Percentiles rank a stretch among this genome's conserved stretches.
Evolutionary conservation across 2,113 vertebrate genomes (phyloP).

Genomic region (Alosa alosa): DNA sequence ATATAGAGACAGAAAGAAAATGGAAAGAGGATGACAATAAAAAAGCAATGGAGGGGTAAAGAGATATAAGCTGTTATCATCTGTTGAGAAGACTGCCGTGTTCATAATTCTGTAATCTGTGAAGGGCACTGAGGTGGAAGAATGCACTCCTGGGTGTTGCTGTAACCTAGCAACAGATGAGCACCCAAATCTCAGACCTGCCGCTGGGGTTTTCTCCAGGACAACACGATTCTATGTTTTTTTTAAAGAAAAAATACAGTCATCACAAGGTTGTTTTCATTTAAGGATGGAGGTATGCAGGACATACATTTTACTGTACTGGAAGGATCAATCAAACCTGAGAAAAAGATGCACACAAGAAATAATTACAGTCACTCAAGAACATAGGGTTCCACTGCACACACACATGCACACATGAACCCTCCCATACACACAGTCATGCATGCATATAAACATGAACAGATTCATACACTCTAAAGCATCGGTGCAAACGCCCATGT

Average conservation of each 20-base stretch:
- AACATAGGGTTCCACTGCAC: neutral
- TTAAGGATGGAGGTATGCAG: neutral
- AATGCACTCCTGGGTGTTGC: constrained; percentile 20
- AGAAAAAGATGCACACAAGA: neutral
- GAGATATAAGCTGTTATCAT: neutral
- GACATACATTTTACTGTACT: neutral
- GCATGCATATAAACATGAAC: neutral
- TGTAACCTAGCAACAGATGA: constrained; percentile 33
- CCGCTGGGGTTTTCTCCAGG: constrained; percentile 22
- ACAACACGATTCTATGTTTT: constrained; percentile 17
- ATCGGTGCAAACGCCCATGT: neutral
- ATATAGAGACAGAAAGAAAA: neutral
- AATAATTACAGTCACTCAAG: neutral
- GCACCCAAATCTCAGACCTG: constrained; percentile 28
- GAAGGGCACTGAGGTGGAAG: neutral
- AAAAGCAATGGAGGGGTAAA: neutral
- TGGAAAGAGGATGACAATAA: neutral
- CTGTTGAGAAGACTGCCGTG: neutral
- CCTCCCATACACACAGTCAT: neutral
- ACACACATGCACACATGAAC: neutral
- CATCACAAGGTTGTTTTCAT: neutral
- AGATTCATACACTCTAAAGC: neutral
- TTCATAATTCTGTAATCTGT: neutral
- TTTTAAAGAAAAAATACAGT: neutral
- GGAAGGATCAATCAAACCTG: neutral